Conservation (phyloP, 2,113 vertebrate species). For the Calidris pugnax region DNA sequence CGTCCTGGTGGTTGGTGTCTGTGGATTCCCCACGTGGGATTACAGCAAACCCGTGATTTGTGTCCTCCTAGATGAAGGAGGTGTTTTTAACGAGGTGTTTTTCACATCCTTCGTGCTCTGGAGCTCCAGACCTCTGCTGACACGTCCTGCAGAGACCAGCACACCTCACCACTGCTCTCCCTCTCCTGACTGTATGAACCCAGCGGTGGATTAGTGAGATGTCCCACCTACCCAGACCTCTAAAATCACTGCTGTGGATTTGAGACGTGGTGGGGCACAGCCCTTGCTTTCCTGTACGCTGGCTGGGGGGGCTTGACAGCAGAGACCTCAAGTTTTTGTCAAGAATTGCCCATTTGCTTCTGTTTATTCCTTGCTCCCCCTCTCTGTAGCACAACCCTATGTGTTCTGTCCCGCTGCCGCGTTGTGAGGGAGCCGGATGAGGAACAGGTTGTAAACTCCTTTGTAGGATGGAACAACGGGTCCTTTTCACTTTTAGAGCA, state of each 20-base stretch:
- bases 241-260: not conserved
- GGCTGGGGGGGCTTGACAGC: not conserved
- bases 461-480: not conserved
- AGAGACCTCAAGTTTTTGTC: not conserved
- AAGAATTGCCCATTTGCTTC: not conserved
- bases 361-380: not conserved
- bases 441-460: slow-evolving; percentile 9
- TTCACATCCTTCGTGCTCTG: not conserved
- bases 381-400: not conserved
- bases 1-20: not conserved
- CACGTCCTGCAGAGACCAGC: not conserved
- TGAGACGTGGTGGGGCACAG: not conserved
- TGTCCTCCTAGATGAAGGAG: no score
- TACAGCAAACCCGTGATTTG: not conserved
- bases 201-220: fast-evolving
- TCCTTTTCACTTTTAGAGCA: not conserved
- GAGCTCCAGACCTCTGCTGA: not conserved
- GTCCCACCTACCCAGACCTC: not conserved
- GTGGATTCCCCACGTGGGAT: not conserved
- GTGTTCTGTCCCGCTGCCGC: not conserved
- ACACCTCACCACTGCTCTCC: not conserved
- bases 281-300: fast-evolving
- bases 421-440: not conserved
- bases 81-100: no score
- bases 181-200: fast-evolving